Evolutionary conservation across 2,797 vertebrate genomes (phyloP).

Genomic region (Lerista edwardsae): DNA sequence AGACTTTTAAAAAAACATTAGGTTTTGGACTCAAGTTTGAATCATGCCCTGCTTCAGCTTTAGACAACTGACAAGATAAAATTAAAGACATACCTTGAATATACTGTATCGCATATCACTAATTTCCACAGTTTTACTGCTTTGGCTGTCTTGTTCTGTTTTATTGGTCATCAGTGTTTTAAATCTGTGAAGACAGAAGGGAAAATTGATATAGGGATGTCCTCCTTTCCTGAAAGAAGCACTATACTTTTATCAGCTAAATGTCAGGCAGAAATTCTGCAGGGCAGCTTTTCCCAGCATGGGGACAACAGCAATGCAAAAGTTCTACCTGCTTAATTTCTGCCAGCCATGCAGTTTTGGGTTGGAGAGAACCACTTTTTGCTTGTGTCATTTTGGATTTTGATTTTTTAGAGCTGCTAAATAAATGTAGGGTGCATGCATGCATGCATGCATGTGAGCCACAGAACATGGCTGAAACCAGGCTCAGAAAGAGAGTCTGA

Average conservation of each 20-base stretch:
- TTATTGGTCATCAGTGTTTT: slow-evolving; percentile 88
- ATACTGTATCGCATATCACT: slow-evolving; percentile 90
- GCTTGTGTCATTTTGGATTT: background rate
- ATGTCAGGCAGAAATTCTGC: background rate
- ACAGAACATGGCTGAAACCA: too few relatives aligned
- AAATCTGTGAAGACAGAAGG: slow-evolving; percentile 81
- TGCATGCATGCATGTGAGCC: too few relatives aligned
- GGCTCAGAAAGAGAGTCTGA: too few relatives aligned
- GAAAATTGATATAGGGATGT: background rate
- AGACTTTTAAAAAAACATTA: background rate
- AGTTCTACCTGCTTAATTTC: background rate
- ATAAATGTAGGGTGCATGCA: too few relatives aligned
- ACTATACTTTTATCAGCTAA: background rate
- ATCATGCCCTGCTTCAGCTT: background rate
- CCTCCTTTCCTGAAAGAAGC: background rate
- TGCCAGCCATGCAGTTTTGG: background rate
- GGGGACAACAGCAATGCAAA: background rate
- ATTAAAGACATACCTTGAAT: slow-evolving; percentile 84
- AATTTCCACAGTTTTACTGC: slow-evolving; percentile 89
- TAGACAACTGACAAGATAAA: background rate
- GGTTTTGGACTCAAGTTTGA: background rate
- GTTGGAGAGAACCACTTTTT: background rate
- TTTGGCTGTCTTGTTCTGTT: slow-evolving; percentile 78
- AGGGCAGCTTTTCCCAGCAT: background rate
- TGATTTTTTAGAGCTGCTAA: too few relatives aligned